Base-by-base conservation (phyloP, 2,113 vertebrate genomes). In the Emydura subglobosa region DNA sequence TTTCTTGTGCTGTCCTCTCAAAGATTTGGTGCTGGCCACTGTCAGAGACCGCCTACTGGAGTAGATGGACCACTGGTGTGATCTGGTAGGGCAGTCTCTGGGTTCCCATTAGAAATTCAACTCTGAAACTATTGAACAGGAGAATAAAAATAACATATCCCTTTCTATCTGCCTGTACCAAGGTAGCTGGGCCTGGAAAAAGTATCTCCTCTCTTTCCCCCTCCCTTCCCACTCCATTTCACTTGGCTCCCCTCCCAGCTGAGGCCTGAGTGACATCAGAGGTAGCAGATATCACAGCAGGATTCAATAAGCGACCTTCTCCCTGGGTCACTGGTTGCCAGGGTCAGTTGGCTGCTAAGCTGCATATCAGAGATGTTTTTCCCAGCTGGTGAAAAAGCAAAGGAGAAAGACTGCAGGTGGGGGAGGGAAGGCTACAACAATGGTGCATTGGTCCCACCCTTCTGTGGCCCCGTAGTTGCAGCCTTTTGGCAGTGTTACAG, bases 321-420 rank as follows among this genome's bases (percentile, higher is more conserved):
- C 83, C 92, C 83, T 49, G 94, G 97, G 98, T 97, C 96, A 82
- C 95, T 91, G 90, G 96, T 85, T 95, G 94, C 91, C 94, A 93
- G 94, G 94, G 93, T 96, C 95, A 89, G 59, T 95, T 97, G 97
- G 93, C 96, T 91, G 95, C 94, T 90, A 49, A 68, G 87, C 87
- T 94, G 91, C 96, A 6, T 94, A 29, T 92, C 89, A 57, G 94
- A 57, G 80, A 93, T 96, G 96, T 82, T 95, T 95, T 90, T 87
- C 78, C 42, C 82, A 80, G 79, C 82, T 91, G 86, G 91, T 90
- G 57, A 95, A 94, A 96, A 87, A 93, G 88, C 86, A 93, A 79
- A 95, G 86, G 59, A 94, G 93, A 89, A 76, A 79, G 94, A 59
- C 31, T 1, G 1, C 59, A 88, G 81, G 54, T 65, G 49, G 59